phyloP scores from a whole-genome alignment of 2,888 invertebrate genomes.

The Apamea crenata region DNA sequence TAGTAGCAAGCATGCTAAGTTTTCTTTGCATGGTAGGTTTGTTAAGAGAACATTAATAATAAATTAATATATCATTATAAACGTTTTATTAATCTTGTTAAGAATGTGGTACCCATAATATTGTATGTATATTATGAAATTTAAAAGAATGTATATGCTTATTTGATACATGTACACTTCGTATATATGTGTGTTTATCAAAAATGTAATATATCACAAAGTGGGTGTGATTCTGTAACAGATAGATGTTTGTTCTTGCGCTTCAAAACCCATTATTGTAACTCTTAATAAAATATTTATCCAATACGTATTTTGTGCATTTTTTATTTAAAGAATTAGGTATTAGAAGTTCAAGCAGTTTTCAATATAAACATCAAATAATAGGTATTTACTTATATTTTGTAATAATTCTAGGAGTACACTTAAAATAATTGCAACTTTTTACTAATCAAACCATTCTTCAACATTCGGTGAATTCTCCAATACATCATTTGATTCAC shows the following conservation, averaged over 20 bases:
- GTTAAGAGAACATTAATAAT: slow-evolving; percentile 79
- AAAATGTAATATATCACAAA: slow-evolving; percentile 81
- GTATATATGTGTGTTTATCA: slow-evolving; percentile 79
- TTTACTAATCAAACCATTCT: slow-evolving; percentile 92
- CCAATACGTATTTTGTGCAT: slow-evolving; percentile 79
- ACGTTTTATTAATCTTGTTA: slow-evolving; percentile 81
- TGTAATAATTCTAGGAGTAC: slow-evolving; percentile 39
- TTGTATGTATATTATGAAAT: slow-evolving; percentile 86
- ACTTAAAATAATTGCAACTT: slow-evolving; percentile 53
- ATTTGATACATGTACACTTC: slow-evolving; percentile 76
- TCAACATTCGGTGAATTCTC: slow-evolving; percentile 96
- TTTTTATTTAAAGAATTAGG: slow-evolving; percentile 69
- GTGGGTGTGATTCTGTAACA: slow-evolving; percentile 81
- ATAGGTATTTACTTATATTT: slow-evolving; percentile 44
- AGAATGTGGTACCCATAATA: slow-evolving; percentile 78
- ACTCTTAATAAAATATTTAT: slow-evolving; percentile 89
- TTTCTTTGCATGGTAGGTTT: slow-evolving; percentile 87
- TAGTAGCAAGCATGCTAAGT: slow-evolving; percentile 82
- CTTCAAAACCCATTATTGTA: slow-evolving; percentile 87
- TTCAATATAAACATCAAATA: slow-evolving; percentile 32
- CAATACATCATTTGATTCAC: slow-evolving; percentile 95
- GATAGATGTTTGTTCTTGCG: slow-evolving; percentile 85
- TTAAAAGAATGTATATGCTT: slow-evolving; percentile 80
- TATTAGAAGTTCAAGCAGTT: slow-evolving; percentile 37
- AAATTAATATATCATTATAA: slow-evolving; percentile 82